Evolutionary conservation across 2,888 invertebrate species (phyloP).

Genomic region (Rotaria magnacalcarata): DNA sequence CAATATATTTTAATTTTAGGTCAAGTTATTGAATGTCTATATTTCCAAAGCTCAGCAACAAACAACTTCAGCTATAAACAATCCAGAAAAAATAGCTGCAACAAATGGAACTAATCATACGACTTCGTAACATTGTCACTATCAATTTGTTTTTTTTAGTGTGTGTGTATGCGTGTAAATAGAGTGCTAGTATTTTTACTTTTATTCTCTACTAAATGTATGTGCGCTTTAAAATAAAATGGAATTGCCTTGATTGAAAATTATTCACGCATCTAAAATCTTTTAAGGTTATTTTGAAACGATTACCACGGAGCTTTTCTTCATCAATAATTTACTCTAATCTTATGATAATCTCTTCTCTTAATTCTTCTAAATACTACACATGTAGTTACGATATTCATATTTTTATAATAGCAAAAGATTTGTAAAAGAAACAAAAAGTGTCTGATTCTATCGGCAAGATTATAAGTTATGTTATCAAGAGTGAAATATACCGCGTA

Average conservation of each 20-base stretch:
- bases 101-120: not conserved
- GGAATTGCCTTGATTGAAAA: not conserved
- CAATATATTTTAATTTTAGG: not conserved
- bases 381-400: too few species aligned
- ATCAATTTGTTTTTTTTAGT: not conserved
- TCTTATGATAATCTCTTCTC: too few species aligned
- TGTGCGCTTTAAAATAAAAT: not conserved
- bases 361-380: too few species aligned
- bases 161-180: not conserved
- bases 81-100: not conserved
- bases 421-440: too few species aligned
- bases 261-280: too few species aligned
- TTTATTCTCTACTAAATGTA: not conserved
- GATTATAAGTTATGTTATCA: too few species aligned
- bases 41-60: conserved; percentile 35
- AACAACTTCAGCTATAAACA: not conserved
- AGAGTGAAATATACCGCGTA: too few species aligned
- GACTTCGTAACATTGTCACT: not conserved
- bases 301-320: too few species aligned
- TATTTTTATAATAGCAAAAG: too few species aligned
- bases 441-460: too few species aligned
- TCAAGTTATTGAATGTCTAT: conserved; percentile 45
- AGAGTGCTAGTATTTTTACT: not conserved
- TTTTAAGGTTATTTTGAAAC: too few species aligned
- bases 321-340: too few species aligned